Base-by-base conservation (phyloP, 2,888 invertebrate species). In the Pterobdella sp. region DNA sequence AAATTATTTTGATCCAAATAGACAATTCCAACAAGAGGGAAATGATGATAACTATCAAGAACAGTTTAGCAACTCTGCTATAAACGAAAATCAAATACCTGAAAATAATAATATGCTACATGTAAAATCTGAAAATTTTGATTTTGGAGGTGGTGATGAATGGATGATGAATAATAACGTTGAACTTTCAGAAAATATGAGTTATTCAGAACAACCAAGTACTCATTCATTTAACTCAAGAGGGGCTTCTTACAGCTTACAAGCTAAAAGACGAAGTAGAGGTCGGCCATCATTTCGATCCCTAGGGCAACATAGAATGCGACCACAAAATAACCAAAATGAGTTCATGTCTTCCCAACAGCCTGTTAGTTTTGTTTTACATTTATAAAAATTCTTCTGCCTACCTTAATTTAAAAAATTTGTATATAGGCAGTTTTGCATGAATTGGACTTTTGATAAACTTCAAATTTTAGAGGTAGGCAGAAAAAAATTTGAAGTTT, bases 241-340 rank as follows among this genome's bases (percentile, higher is more conserved):
- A 56, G n/a, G n/a, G 26, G n/a, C 10, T 26, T 26, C 60, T 56
- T 56, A 56, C n/a, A 14, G 10, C 26, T n/a, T 18, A 22, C 60
- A 56, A 56, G n/a, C 26, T 26, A 65, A 34, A 31, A 65, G 65
- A 65, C 32, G 65, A 31, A 34, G 65, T 14, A 65, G 65, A 31
- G 32, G 65, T 65, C 65, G 65, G n/a, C 65, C 65, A 3, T 3
- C 7, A 3, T 65, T 32, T 32, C 65, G 65, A 29, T 65, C 65
- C 14, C 3, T n/a, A 14, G 65, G 65, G 22, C 65, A 65, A 29
- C 35, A 32, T 26, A 7, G 60, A 56, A 26, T 56, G n/a, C 60
- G 60, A 56, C 14, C 60, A 42, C 7, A 14, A 7, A 42, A 14
- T 18, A 42, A 42, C 60, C 60, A 56, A 26, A 56, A 56, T n/a